Percentiles rank a stretch among this genome's conserved stretches.
Evolutionary conservation across 2,888 invertebrate genomes (phyloP).

Genomic region (Philaethria dido): DNA sequence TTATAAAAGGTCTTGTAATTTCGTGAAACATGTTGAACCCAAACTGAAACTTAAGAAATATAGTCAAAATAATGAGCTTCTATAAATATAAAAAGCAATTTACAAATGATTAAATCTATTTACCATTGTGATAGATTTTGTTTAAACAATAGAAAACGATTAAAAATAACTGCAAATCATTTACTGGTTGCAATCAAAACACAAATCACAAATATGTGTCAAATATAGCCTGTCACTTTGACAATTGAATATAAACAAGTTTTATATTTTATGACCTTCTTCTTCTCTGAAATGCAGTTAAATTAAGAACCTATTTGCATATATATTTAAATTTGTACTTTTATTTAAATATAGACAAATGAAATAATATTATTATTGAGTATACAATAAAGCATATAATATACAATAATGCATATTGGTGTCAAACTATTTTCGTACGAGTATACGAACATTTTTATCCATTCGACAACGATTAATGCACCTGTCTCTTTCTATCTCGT

Average conservation of each 20-base stretch:
- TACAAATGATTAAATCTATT: not conserved
- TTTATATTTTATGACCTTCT: not conserved
- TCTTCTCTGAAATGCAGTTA: not conserved
- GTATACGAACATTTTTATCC: conserved; percentile 33
- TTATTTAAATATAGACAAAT: not conserved
- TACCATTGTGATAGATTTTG: conserved; percentile 58
- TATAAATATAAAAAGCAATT: not conserved
- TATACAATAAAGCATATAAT: no score
- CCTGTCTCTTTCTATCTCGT: conserved; percentile 54
- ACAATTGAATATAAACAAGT: conserved; percentile 1
- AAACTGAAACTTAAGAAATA: conserved; percentile 87
- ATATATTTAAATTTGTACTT: not conserved
- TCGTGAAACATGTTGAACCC: conserved; percentile 95
- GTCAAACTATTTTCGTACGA: conserved; percentile 25
- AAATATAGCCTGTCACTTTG: conserved; percentile 21
- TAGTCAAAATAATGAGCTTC: conserved; percentile 13
- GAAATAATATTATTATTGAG: not conserved
- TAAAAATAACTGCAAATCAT: conserved; percentile 62
- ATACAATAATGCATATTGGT: no score
- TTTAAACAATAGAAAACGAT: conserved; percentile 42
- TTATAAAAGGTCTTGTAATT: conserved; percentile 90
- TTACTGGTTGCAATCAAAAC: conserved; percentile 35
- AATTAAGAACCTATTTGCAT: not conserved
- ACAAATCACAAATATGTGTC: conserved; percentile 15
- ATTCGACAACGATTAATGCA: conserved; percentile 44